Evolutionary conservation across 2,888 invertebrate species (phyloP).

Genomic region (Coecobrya sp.): DNA sequence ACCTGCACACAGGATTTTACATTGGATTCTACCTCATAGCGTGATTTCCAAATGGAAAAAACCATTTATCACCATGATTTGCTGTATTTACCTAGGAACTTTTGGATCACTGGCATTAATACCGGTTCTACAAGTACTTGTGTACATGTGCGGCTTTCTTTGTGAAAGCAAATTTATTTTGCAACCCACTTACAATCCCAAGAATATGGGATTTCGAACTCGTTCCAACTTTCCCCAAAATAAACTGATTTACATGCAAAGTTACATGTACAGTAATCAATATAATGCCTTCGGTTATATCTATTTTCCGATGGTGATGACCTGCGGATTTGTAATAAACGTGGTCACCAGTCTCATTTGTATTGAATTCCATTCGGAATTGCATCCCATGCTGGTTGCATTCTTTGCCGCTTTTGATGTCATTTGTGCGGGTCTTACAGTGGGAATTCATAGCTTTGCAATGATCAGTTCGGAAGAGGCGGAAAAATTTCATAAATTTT

Average conservation of each 20-base stretch:
- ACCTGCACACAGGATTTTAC: neutral
- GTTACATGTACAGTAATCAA: neutral
- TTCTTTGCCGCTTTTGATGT: slow-evolving; percentile 21
- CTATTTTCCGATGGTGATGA: neutral
- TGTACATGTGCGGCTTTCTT: neutral
- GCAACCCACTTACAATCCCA: neutral
- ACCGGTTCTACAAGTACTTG: neutral
- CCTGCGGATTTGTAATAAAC: neutral
- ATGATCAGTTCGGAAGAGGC: neutral
- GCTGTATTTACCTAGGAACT: neutral
- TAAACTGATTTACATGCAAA: neutral
- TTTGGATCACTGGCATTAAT: neutral
- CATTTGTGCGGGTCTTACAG: neutral
- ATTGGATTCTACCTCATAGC: neutral
- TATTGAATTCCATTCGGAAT: neutral
- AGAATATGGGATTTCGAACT: neutral
- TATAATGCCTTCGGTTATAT: neutral
- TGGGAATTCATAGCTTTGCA: slow-evolving; percentile 4
- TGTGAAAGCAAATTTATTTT: neutral
- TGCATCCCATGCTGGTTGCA: neutral
- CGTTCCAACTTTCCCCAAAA: neutral
- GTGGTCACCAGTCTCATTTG: neutral
- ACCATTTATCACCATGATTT: neutral
- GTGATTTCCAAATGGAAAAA: neutral
- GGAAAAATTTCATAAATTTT: too few species aligned